Conservation (phyloP, 2,888 invertebrate species). For the Vanessa cardui region DNA sequence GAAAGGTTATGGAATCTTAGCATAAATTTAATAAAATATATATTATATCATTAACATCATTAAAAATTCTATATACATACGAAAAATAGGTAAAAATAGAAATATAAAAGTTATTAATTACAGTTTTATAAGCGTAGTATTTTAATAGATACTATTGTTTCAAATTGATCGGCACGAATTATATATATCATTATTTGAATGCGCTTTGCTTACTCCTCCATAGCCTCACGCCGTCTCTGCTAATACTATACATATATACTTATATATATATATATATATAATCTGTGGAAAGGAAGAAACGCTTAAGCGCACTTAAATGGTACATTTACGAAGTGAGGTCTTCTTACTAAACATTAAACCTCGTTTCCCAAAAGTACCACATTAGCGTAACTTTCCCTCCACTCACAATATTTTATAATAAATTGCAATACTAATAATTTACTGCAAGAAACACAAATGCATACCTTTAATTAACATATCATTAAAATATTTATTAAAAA, state of each 20-base stretch:
- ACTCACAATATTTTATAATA: neutral
- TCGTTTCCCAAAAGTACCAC: no score
- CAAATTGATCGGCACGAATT: neutral
- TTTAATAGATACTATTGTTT: constrained; percentile 10
- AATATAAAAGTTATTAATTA: constrained; percentile 22
- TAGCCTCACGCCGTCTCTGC: neutral
- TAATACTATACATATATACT: neutral
- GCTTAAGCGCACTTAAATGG: no score
- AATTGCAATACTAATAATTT: neutral
- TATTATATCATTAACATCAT: constrained; percentile 11
- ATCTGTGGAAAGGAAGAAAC: no score
- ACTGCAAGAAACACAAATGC: neutral
- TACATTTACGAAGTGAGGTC: no score
- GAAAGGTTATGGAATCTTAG: neutral
- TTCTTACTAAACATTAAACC: no score
- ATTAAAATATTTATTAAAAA: neutral
- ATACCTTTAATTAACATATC: neutral
- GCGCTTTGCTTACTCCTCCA: neutral
- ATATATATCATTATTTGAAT: neutral
- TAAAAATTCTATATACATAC: constrained; percentile 15
- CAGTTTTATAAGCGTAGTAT: constrained; percentile 16
- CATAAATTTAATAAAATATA: constrained; percentile 15
- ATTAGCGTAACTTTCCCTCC: neutral
- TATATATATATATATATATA: neutral
- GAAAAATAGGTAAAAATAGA: constrained; percentile 15